Evolutionary conservation across 2,797 vertebrate species (phyloP).

Genomic region (Betta splendens): DNA sequence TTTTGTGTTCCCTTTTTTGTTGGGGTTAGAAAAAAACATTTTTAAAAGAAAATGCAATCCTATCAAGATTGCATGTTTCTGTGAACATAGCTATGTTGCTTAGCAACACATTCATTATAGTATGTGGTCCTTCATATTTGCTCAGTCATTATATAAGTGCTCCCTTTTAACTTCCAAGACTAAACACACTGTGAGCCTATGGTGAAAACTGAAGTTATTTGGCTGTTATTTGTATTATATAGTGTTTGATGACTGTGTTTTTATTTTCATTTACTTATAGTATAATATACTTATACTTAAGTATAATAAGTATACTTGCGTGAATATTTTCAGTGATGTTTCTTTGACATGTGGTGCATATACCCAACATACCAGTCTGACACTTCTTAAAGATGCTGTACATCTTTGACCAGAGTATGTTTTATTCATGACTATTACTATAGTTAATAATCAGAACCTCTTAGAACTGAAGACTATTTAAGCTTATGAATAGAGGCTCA

Average conservation of each 20-base stretch:
- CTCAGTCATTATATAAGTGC: slow-evolving; percentile 6
- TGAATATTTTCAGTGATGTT: no score
- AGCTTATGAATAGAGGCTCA: slow-evolving; percentile 12
- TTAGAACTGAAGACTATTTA: slow-evolving; percentile 31
- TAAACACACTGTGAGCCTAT: slow-evolving; percentile 2
- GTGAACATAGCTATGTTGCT: slow-evolving; percentile 16
- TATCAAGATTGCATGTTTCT: no score
- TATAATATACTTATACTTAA: no score
- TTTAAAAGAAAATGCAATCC: no score
- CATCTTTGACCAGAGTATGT: slow-evolving; percentile 48
- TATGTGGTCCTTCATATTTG: slow-evolving; percentile 8
- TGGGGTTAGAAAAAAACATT: no score
- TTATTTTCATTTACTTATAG: no score
- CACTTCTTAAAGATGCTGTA: slow-evolving; percentile 28
- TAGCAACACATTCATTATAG: slow-evolving; percentile 13
- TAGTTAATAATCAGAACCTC: slow-evolving; percentile 56
- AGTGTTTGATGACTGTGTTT: no score
- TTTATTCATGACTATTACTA: slow-evolving; percentile 26
- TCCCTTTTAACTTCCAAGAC: slow-evolving; percentile 10
- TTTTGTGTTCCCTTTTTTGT: no score
- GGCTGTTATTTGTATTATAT: no score
- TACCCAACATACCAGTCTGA: slow-evolving; percentile 14
- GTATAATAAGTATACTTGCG: no score
- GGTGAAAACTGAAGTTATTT: no score
- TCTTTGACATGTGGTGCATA: no score